phyloP scores from a whole-genome alignment of 1,140 invertebrate genomes.

The Hylaeus volcanicus region DNA sequence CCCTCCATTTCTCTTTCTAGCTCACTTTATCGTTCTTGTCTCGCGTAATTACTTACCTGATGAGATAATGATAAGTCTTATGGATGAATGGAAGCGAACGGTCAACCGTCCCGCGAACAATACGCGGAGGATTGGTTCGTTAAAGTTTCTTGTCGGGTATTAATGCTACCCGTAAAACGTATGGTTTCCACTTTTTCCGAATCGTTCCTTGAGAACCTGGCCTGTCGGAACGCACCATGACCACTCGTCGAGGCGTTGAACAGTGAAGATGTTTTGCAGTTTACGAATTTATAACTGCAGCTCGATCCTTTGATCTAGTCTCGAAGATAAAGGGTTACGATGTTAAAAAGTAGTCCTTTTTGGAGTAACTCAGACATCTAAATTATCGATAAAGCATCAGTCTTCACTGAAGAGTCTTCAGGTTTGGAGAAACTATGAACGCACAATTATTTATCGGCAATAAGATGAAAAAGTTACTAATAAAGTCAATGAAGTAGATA shows the following conservation, averaged over 20 bases:
- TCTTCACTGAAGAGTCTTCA: no score
- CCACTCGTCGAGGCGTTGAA: background rate
- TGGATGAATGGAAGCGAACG: slow-evolving; percentile 19
- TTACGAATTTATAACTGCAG: background rate
- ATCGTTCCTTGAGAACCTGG: background rate
- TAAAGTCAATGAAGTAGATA: no score
- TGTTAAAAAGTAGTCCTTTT: no score
- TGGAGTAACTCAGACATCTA: no score
- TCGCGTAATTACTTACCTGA: slow-evolving; percentile 36
- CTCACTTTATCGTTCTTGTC: background rate
- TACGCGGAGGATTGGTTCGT: slow-evolving; percentile 5
- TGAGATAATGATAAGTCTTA: slow-evolving; percentile 37
- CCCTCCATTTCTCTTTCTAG: background rate
- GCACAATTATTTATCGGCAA: no score
- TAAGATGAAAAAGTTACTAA: no score
- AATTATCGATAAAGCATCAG: no score
- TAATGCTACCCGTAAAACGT: background rate
- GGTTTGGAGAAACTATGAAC: no score
- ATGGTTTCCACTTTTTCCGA: background rate
- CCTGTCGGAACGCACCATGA: background rate
- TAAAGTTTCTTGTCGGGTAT: slow-evolving; percentile 19
- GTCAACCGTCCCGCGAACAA: slow-evolving; percentile 12
- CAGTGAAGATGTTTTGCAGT: background rate
- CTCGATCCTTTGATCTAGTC: background rate
- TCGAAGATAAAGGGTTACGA: no score